These are phyloP conservation scores for Myotis daubentonii DNA, from an alignment of 2,797 vertebrate genomes.

Conservation along the genomic window DNA sequence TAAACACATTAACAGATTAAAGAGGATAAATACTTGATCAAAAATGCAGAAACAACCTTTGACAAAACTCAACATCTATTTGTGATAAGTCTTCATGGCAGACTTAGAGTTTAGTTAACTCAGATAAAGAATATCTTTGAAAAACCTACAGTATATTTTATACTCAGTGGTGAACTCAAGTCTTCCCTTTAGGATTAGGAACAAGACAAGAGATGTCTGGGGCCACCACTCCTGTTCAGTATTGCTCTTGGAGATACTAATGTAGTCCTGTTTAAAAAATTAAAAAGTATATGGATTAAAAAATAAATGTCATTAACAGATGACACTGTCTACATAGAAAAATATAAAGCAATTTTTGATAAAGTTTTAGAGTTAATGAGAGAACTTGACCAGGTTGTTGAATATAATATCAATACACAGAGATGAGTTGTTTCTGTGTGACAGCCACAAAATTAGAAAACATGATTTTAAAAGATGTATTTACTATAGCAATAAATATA, in stretches of 20 bases:
- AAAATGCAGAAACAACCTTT: background rate
- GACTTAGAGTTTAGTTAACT: background rate
- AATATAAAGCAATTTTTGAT: background rate
- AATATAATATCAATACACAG: background rate
- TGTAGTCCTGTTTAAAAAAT: background rate
- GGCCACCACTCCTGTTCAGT: background rate
- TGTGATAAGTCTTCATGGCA: background rate
- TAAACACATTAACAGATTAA: background rate
- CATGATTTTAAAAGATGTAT: background rate
- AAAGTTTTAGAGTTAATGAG: background rate
- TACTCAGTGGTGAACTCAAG: background rate
- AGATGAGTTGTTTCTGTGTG: background rate
- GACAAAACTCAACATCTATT: background rate
- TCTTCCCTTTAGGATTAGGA: background rate
- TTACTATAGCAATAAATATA: conserved; percentile 1
- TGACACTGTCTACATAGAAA: background rate
- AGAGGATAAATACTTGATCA: background rate
- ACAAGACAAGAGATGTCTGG: background rate
- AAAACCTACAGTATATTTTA: background rate
- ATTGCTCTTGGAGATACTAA: background rate
- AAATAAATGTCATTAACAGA: background rate
- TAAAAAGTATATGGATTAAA: background rate
- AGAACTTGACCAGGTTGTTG: background rate
- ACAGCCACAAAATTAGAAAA: background rate
- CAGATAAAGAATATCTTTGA: background rate